phyloP scores from a whole-genome alignment of 2,797 vertebrate species.

The Myotis findleyi region DNA sequence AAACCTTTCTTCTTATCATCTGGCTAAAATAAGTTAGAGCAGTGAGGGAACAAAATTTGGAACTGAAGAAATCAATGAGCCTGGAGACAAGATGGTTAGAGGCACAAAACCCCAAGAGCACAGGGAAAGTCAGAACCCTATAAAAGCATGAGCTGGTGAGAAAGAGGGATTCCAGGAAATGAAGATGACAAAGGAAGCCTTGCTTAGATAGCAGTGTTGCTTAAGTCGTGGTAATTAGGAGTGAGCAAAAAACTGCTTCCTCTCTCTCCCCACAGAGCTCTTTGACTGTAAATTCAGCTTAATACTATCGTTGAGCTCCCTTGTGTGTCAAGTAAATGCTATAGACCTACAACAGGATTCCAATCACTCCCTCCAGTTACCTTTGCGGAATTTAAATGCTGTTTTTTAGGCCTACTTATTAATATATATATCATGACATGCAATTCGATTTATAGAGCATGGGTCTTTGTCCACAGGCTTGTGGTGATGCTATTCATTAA shows the following conservation, averaged over 20 bases:
- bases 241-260: neutral
- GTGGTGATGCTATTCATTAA: conserved; percentile 57
- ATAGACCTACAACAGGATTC: neutral
- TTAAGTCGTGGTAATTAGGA: neutral
- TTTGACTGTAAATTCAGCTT: neutral
- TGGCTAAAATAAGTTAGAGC: neutral
- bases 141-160: neutral
- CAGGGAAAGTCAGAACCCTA: neutral
- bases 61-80: neutral
- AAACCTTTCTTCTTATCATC: neutral
- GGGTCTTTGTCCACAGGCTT: conserved; percentile 40
- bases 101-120: neutral
- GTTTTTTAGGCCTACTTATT: conserved; percentile 15
- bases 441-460: neutral
- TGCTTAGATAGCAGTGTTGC: neutral
- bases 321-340: neutral
- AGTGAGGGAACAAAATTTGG: neutral
- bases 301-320: neutral
- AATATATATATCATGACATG: conserved; percentile 6
- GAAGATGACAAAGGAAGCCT: neutral
- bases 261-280: neutral
- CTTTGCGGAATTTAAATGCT: neutral
- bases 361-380: neutral
- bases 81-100: neutral
- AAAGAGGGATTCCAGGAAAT: neutral